These are phyloP conservation scores for Himalopsyche anomala DNA, from an alignment of 2,888 invertebrate genomes.

Conservation along the genomic window DNA sequence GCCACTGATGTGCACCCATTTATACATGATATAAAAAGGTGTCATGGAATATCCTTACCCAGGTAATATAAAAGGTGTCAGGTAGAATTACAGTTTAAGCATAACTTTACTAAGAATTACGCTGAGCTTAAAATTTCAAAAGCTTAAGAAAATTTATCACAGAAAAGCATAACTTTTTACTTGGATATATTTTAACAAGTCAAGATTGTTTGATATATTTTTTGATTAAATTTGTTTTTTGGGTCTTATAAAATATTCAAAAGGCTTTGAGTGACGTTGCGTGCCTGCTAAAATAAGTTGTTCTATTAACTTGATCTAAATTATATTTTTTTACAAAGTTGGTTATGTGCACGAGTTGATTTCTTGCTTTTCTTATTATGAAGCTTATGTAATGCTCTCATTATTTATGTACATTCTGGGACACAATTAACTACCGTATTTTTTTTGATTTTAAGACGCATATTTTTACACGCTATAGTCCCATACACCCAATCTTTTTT, in stretches of 20 bases:
- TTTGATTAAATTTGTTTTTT: constrained; percentile 28
- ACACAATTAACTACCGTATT: no score
- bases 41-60: background rate
- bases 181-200: background rate
- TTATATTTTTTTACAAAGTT: background rate
- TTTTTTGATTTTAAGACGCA: no score
- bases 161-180: background rate
- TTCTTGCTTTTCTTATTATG: background rate
- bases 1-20: background rate
- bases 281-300: background rate
- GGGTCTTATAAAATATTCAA: constrained; percentile 1
- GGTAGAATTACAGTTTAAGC: background rate
- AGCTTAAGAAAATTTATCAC: background rate
- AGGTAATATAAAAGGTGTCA: background rate
- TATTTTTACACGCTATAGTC: no score
- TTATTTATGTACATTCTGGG: no score
- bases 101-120: background rate
- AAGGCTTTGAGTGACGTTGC: constrained; percentile 2
- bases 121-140: background rate
- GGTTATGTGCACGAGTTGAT: background rate
- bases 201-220: background rate
- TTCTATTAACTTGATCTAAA: background rate
- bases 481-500: no score
- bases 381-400: background rate
- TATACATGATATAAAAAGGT: background rate